Evolutionary conservation across 2,888 invertebrate genomes (phyloP).

Genomic region (Macrophya annulata): DNA sequence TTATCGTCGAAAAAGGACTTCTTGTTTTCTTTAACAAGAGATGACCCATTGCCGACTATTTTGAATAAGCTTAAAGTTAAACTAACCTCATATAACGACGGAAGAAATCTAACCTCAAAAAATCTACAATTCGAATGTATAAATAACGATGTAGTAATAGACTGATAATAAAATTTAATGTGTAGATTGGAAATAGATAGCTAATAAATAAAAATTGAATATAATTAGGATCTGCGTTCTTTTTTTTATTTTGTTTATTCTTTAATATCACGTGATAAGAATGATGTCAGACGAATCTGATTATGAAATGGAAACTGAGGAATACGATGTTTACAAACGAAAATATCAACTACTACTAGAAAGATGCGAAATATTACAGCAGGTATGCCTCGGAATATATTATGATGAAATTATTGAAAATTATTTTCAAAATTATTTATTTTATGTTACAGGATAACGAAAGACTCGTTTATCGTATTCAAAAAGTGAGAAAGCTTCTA

Average conservation of each 20-base stretch:
- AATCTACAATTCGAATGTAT: background rate
- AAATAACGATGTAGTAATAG: no score
- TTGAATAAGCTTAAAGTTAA: background rate
- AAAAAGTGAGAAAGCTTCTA: slow-evolving; percentile 86
- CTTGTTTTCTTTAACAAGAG: background rate
- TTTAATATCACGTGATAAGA: no score
- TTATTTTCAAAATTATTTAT: background rate
- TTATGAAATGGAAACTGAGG: slow-evolving; percentile 81
- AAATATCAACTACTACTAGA: slow-evolving; percentile 88
- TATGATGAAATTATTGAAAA: background rate
- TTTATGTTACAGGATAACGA: slow-evolving; percentile 84
- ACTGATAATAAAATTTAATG: slow-evolving; percentile 2
- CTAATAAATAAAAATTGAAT: background rate
- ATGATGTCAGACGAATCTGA: slow-evolving; percentile 84
- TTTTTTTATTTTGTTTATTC: background rate
- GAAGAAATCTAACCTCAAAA: slow-evolving; percentile 37
- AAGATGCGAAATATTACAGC: slow-evolving; percentile 88
- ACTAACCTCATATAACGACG: slow-evolving; percentile 9
- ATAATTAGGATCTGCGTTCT: background rate
- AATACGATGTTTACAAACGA: slow-evolving; percentile 87
- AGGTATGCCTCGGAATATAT: slow-evolving; percentile 70
- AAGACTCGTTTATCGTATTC: slow-evolving; percentile 86
- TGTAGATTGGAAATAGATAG: background rate
- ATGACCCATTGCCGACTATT: background rate
- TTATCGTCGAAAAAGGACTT: background rate